Percentiles rank a stretch among this genome's conserved stretches.
phyloP scores from a whole-genome alignment of 2,888 invertebrate genomes.

The Nemotelus pantherinus region DNA sequence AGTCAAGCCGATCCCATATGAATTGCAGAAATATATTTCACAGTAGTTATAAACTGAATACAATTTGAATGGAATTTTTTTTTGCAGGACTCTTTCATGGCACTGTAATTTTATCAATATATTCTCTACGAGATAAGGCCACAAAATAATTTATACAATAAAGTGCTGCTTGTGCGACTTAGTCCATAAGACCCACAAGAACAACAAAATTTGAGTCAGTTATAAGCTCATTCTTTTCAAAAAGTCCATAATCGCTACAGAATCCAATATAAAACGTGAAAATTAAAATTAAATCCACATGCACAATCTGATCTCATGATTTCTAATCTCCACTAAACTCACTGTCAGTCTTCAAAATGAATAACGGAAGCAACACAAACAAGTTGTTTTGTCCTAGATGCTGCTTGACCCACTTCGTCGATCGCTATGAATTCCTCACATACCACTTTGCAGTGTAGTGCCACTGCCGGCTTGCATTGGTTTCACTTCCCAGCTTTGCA shows the following conservation, averaged over 20 bases:
- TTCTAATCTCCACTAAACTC: neutral
- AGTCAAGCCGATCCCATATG: slow-evolving; percentile 11
- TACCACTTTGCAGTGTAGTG: neutral
- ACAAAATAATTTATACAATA: too few relatives aligned
- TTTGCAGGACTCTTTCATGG: too few relatives aligned
- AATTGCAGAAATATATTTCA: slow-evolving; percentile 9
- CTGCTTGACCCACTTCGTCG: slow-evolving; percentile 34
- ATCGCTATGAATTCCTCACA: neutral
- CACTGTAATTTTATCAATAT: too few relatives aligned
- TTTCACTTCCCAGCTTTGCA: slow-evolving; percentile 19
- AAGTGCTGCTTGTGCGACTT: too few relatives aligned
- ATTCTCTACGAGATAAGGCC: too few relatives aligned
- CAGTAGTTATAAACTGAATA: slow-evolving; percentile 10
- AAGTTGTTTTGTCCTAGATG: neutral
- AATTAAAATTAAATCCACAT: slow-evolving; percentile 11
- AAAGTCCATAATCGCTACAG: neutral
- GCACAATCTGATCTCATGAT: neutral
- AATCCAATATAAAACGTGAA: neutral
- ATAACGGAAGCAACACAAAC: too few relatives aligned
- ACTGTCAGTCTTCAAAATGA: too few relatives aligned
- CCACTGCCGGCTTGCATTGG: neutral
- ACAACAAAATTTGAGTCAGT: too few relatives aligned
- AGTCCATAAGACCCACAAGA: too few relatives aligned
- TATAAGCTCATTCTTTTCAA: too few relatives aligned
- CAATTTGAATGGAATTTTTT: neutral